phyloP scores from a whole-genome alignment of 1,140 invertebrate species.

The Episyrphus balteatus region DNA sequence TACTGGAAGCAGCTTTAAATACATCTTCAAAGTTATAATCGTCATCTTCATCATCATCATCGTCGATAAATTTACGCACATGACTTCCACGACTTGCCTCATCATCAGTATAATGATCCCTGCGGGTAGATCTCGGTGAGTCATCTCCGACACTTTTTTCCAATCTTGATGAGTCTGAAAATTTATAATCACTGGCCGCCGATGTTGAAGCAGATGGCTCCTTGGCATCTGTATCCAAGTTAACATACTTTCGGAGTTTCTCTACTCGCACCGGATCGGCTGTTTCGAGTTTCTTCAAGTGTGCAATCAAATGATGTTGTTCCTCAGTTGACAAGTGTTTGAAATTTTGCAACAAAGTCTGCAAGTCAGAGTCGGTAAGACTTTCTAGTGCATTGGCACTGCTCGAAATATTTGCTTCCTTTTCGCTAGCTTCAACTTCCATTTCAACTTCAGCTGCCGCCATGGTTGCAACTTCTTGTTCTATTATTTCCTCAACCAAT shows the following conservation, averaged over 20 bases:
- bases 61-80: slow-evolving; percentile 22
- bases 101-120: slow-evolving; percentile 9
- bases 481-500: too few species aligned
- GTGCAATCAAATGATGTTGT: slow-evolving; percentile 64
- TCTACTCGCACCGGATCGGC: slow-evolving; percentile 59
- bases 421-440: not conserved
- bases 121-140: not conserved
- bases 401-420: slow-evolving; percentile 1
- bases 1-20: slow-evolving; percentile 50
- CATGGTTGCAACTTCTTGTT: not conserved
- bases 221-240: slow-evolving; percentile 39
- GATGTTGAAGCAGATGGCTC: not conserved
- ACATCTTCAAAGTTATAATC: slow-evolving; percentile 59
- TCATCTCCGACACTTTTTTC: not conserved
- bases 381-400: slow-evolving; percentile 47
- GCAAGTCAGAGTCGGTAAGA: slow-evolving; percentile 61
- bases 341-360: slow-evolving; percentile 65
- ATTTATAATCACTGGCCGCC: slow-evolving; percentile 1
- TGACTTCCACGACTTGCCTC: slow-evolving; percentile 14
- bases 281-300: slow-evolving; percentile 63
- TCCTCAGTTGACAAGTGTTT: slow-evolving; percentile 63
- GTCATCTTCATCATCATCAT: slow-evolving; percentile 50
- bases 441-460: not conserved
- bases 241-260: slow-evolving; percentile 53
- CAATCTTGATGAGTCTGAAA: not conserved